phyloP scores from a whole-genome alignment of 2,888 invertebrate species.

The Cecidostiba fungosa region DNA sequence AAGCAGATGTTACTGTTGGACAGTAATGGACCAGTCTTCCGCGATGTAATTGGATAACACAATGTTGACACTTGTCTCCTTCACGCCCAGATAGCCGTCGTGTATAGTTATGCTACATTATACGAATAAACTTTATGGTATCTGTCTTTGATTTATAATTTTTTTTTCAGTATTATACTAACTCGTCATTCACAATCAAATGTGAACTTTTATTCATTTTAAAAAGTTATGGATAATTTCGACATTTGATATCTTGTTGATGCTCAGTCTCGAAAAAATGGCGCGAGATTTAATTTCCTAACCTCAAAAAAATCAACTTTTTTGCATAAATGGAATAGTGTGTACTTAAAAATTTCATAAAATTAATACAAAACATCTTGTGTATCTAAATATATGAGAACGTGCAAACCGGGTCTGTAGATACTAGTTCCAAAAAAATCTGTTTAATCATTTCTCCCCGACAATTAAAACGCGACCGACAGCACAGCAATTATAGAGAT shows the following conservation, averaged over 20 bases:
- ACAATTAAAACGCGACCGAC: neutral
- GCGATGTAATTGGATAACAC: neutral
- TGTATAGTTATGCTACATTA: neutral
- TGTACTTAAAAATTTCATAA: no score
- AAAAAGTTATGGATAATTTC: no score
- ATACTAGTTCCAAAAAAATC: neutral
- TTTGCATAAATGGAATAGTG: no score
- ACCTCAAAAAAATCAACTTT: no score
- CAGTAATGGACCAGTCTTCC: neutral
- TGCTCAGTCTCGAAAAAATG: no score
- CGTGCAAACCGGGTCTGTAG: neutral
- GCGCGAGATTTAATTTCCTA: no score
- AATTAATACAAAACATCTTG: no score
- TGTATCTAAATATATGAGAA: no score
- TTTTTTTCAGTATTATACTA: neutral
- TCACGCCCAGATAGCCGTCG: neutral
- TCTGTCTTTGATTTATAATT: neutral
- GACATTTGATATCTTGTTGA: no score
- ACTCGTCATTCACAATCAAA: no score
- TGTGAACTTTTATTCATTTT: no score
- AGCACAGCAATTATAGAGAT: neutral
- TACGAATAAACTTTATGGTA: neutral
- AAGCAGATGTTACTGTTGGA: constrained; percentile 5
- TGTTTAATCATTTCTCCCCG: neutral
- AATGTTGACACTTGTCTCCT: neutral